Evolutionary conservation across 1,140 invertebrate genomes (phyloP).

Genomic region (Limonius californicus): DNA sequence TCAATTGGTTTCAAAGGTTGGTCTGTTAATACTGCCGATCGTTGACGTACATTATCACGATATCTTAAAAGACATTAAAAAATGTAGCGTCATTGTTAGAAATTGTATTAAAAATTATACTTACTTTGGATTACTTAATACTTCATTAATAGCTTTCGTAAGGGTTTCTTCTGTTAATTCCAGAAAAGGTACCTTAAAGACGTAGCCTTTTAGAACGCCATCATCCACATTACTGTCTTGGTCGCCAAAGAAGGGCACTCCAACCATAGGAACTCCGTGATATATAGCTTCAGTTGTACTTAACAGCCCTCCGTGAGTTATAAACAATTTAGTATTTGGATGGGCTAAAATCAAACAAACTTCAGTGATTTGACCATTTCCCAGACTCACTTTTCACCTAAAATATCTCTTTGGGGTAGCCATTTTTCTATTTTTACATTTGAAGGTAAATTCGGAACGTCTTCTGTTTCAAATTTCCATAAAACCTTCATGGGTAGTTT

Average conservation of each 20-base stretch:
- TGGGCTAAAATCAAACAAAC: not conserved
- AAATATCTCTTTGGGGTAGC: not conserved
- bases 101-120: too few relatives aligned
- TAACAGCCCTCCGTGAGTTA: not conserved
- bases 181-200: not conserved
- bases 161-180: not conserved
- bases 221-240: not conserved
- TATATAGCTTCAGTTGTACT: not conserved
- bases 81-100: too few relatives aligned
- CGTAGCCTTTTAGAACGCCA: not conserved
- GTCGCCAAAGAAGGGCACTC: not conserved
- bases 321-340: not conserved
- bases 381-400: not conserved
- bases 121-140: not conserved
- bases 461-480: not conserved
- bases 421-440: not conserved
- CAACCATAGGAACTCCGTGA: not conserved
- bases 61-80: not conserved
- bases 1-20: slow-evolving; percentile 56
- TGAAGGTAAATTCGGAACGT: not conserved
- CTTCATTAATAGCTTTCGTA: not conserved
- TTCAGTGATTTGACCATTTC: not conserved
- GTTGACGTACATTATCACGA: slow-evolving; percentile 41
- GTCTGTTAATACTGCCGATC: slow-evolving; percentile 61
- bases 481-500: not conserved